Percentiles rank a stretch among this genome's conserved stretches.
Evolutionary conservation across 2,888 invertebrate genomes (phyloP).

Genomic region (Polia nebulosa): DNA sequence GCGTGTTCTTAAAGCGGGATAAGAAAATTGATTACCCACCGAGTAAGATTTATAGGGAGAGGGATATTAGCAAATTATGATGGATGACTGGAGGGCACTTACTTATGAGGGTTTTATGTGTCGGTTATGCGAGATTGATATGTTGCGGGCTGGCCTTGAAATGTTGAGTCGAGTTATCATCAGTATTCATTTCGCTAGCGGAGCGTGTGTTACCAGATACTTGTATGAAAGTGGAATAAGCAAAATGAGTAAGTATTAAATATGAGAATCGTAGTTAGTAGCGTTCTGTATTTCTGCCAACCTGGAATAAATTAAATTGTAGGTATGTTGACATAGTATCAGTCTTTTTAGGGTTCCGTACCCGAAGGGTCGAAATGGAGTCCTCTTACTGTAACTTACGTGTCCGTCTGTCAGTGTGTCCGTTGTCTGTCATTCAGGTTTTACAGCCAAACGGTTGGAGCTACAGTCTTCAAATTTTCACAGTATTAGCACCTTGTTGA

Average conservation of each 20-base stretch:
- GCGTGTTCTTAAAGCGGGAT: conserved; percentile 12
- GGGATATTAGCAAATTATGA: conserved; percentile 65
- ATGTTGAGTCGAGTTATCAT: conserved; percentile 23
- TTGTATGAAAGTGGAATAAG: background rate
- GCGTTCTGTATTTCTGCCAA: too few relatives aligned
- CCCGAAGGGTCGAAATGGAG: too few relatives aligned
- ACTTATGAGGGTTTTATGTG: conserved; percentile 37
- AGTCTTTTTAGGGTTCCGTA: too few relatives aligned
- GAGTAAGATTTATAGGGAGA: conserved; percentile 60
- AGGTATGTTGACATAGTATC: too few relatives aligned
- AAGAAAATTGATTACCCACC: conserved; percentile 55
- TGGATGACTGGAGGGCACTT: conserved; percentile 53
- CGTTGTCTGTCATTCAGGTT: too few relatives aligned
- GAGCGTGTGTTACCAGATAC: background rate
- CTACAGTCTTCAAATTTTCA: too few relatives aligned
- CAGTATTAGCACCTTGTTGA: too few relatives aligned
- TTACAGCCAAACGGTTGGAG: too few relatives aligned
- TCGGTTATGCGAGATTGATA: conserved; percentile 47
- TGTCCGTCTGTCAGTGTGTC: too few relatives aligned
- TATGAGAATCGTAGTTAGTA: background rate
- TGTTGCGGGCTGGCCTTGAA: conserved; percentile 35
- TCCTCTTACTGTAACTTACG: too few relatives aligned
- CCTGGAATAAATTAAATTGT: too few relatives aligned
- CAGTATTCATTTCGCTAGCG: conserved; percentile 22
- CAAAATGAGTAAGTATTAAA: background rate